These are phyloP conservation scores for Mesembrinibis cayennensis DNA, from an alignment of 2,113 vertebrate species.

Conservation along the genomic window DNA sequence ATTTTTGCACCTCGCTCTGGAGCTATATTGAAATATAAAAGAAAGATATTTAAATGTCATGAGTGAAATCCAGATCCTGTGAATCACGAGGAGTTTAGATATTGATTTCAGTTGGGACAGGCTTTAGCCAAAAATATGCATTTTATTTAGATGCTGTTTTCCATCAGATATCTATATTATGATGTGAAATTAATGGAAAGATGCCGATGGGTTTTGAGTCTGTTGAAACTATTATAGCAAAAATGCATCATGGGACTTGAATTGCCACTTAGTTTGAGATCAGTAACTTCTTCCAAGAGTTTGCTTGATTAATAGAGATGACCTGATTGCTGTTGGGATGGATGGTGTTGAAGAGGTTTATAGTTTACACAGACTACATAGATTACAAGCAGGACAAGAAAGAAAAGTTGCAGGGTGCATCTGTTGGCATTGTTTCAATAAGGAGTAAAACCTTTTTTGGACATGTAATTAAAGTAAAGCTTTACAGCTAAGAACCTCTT, in stretches of 20 bases:
- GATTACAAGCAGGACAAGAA: neutral
- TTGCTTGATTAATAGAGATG: neutral
- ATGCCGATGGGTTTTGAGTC: neutral
- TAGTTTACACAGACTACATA: neutral
- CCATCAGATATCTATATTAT: neutral
- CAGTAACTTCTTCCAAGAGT: neutral
- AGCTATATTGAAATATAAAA: neutral
- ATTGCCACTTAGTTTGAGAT: neutral
- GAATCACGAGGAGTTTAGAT: neutral
- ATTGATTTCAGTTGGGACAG: neutral
- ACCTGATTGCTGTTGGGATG: neutral
- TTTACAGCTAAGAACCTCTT: neutral
- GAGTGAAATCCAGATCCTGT: neutral
- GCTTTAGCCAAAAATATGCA: conserved; percentile 20
- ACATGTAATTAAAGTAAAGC: neutral
- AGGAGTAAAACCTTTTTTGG: neutral
- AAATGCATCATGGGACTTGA: neutral
- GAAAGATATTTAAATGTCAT: neutral
- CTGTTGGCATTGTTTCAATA: neutral
- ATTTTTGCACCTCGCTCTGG: neutral
- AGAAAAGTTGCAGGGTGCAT: neutral
- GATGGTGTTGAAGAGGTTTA: neutral
- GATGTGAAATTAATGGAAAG: neutral
- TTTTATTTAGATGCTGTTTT: conserved; percentile 42
- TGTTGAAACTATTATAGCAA: neutral